These are phyloP conservation scores for Liopterus haemorrhoidalis DNA, from an alignment of 2,888 invertebrate species.

Conservation along the genomic window DNA sequence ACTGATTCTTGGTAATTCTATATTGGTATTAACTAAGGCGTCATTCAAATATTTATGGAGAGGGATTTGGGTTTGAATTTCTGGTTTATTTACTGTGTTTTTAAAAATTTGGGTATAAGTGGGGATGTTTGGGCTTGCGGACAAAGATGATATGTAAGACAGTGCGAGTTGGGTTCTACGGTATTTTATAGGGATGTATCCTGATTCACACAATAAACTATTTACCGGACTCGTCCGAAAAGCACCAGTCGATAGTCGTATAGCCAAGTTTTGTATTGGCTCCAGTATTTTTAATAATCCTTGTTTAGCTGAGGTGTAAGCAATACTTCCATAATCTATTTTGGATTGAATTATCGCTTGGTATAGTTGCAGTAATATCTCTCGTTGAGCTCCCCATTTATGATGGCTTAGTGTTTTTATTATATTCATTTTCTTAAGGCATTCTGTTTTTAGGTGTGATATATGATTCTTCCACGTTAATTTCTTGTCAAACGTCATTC, in stretches of 20 bases:
- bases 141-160: too few species aligned
- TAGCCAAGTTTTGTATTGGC: constrained; percentile 21
- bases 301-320: constrained; percentile 26
- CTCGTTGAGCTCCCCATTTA: constrained; percentile 24
- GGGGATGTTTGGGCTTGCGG: too few species aligned
- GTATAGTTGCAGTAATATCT: constrained; percentile 14
- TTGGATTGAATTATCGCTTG: constrained; percentile 23
- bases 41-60: too few species aligned
- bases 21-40: too few species aligned
- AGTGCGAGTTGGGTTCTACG: too few species aligned
- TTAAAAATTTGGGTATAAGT: too few species aligned
- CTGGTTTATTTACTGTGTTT: too few species aligned
- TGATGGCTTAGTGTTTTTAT: constrained; percentile 18
- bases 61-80: too few species aligned
- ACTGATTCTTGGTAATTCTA: too few species aligned
- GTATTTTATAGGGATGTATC: too few species aligned
- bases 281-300: constrained; percentile 14
- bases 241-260: constrained; percentile 24
- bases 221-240: constrained; percentile 20
- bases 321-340: constrained; percentile 29
- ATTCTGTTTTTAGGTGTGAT: constrained; percentile 7
- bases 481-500: constrained; percentile 7
- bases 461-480: constrained; percentile 21
- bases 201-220: constrained; percentile 18
- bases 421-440: constrained; percentile 21